Evolutionary conservation across 2,888 invertebrate species (phyloP).

Genomic region (Acleris literana): DNA sequence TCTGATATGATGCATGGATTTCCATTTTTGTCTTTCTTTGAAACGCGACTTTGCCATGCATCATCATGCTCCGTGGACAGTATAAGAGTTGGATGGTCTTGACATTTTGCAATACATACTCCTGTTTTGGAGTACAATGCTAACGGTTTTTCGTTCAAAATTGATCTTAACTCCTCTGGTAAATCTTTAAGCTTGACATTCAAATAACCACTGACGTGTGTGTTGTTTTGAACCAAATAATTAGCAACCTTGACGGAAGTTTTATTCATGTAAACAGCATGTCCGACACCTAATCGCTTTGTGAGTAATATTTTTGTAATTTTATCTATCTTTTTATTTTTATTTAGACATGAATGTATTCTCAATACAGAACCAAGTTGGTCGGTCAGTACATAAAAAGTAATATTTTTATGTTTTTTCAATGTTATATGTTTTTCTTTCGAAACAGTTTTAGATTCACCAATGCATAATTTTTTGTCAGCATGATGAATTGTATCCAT

Average conservation of each 20-base stretch:
- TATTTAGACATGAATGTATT: constrained; percentile 13
- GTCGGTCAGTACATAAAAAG: constrained; percentile 23
- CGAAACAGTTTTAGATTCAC: constrained; percentile 10
- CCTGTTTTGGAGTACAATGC: constrained; percentile 24
- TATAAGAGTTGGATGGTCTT: constrained; percentile 3
- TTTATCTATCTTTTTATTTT: constrained; percentile 1
- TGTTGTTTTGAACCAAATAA: constrained; percentile 22
- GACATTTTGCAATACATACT: constrained; percentile 22
- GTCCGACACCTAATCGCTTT: constrained; percentile 17
- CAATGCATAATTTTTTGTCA: constrained; percentile 20
- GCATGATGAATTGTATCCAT: constrained; percentile 7
- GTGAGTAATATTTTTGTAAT: constrained; percentile 16
- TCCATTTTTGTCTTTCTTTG: constrained; percentile 10
- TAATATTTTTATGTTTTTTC: not conserved
- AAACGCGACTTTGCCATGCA: constrained; percentile 6
- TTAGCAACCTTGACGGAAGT: constrained; percentile 20
- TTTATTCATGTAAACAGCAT: constrained; percentile 23
- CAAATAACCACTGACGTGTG: constrained; percentile 22
- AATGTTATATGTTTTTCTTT: not conserved
- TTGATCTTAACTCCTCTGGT: not conserved
- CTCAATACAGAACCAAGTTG: constrained; percentile 24
- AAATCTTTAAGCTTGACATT: constrained; percentile 6
- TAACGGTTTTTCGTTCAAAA: constrained; percentile 1
- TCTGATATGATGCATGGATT: constrained; percentile 19
- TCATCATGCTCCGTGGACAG: constrained; percentile 29